A percentile compares a stretch with the other conserved stretches of the same genome.
Conservation (phyloP, 1,140 invertebrate species). For the Matsumurasca onukii region DNA sequence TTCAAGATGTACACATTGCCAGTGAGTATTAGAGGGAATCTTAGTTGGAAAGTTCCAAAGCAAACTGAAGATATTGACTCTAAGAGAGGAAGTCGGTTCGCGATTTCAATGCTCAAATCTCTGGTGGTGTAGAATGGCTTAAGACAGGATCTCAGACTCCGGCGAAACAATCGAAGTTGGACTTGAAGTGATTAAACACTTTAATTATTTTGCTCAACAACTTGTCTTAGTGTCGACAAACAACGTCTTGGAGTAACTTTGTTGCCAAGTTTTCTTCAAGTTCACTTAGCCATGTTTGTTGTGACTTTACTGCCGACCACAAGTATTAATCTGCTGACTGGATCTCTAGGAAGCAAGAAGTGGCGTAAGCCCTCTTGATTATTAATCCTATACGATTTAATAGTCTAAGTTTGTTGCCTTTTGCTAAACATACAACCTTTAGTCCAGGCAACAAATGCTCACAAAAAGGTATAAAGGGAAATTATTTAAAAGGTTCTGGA, state of each 20-base stretch:
- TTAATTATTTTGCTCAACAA: conserved; percentile 24
- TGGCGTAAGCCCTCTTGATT: too few species aligned
- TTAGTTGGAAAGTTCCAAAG: background rate
- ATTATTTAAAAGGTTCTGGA: too few species aligned
- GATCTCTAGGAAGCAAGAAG: background rate
- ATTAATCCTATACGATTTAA: too few species aligned
- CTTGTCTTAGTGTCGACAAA: background rate
- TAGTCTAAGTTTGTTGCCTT: too few species aligned
- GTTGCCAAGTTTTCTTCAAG: conserved; percentile 22
- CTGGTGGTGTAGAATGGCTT: too few species aligned
- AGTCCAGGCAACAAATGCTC: too few species aligned
- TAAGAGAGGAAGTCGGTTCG: background rate
- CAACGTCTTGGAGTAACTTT: conserved; percentile 20
- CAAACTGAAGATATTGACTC: background rate
- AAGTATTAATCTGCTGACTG: conserved; percentile 10
- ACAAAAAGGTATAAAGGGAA: too few species aligned
- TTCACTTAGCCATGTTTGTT: conserved; percentile 19
- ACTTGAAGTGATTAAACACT: conserved; percentile 19
- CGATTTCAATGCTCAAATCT: background rate
- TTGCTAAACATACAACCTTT: too few species aligned
- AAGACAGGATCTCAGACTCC: background rate
- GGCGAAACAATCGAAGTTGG: conserved; percentile 17
- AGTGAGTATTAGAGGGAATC: background rate
- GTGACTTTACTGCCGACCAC: conserved; percentile 3
- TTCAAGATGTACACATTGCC: background rate